Base-by-base conservation (phyloP, 2,113 vertebrate genomes). In the Oryzias melastigma region DNA sequence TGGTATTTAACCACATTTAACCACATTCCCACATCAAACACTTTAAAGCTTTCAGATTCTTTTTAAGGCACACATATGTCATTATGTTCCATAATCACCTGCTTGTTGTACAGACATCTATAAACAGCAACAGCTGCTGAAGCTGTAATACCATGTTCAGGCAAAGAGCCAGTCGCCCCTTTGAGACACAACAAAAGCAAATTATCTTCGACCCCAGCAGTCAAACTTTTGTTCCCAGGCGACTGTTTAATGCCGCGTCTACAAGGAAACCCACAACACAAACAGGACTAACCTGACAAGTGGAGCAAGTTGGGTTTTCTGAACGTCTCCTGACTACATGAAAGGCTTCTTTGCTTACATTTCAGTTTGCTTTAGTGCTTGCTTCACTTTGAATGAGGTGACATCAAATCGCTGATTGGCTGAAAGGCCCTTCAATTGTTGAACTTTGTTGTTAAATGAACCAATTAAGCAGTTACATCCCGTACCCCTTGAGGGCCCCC, bases 301-400 rank as follows among this genome's bases (percentile, higher is more conserved):
- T 54, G 50, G 63, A 84, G 81, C 61, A 59, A 15, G 67, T 63
- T 61, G 40, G 65, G 53, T 49, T 62, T 63, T 76, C 69, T 82
- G 80, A 86, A 84, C 66, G 74, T 80, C 74, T 80, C 81, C 76
- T 68, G 60, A 72, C 77, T 83, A 88, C 84, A 88, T 86, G 68
- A 85, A 62, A 63, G 72, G 71, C 81, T 85, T 84, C 67, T 71
- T 43, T 59, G 71, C 74, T 84, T 87, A 84, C 59, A 87, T 90
- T 86, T 51, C 57, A 44, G 74, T 87, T 89, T 85, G 75, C 70
- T 81, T 88, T 87, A 85, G n/a, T 47, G 46, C 10, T 18, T 19
- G 7, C 7, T 18, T 35, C 7, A 35, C 35, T 35, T 35, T 35
- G 35, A 35, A 35, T 12, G 35, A 35, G 8, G 35, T 35, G 35